These are phyloP conservation scores for Urocyon cinereoargenteus DNA, from an alignment of 2,797 vertebrate genomes.

Conservation along the genomic window DNA sequence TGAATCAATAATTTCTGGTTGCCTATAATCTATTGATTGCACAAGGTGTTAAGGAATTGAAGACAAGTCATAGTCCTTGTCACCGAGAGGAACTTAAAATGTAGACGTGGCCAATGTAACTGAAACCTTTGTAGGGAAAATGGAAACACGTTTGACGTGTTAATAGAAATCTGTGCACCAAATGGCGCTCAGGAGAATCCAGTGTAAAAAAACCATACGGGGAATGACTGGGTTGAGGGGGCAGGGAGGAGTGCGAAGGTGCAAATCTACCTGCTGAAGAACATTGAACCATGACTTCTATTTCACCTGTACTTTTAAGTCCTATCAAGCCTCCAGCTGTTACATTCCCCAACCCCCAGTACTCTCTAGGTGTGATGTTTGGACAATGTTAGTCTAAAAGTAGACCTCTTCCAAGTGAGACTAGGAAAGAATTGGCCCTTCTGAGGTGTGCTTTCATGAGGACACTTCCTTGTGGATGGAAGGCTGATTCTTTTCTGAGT, in stretches of 20 bases:
- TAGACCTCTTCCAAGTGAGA: neutral
- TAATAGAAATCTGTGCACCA: constrained; percentile 42
- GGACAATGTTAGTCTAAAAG: neutral
- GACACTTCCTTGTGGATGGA: neutral
- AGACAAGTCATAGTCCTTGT: neutral
- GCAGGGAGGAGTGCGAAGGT: no score
- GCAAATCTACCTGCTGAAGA: neutral
- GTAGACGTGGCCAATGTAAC: neutral
- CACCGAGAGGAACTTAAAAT: neutral
- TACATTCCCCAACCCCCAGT: neutral
- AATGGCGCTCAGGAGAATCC: constrained; percentile 26
- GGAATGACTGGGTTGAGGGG: neutral
- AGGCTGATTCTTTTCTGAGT: neutral
- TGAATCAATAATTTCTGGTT: neutral
- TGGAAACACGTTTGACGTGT: accelerated
- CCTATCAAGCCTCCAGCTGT: neutral
- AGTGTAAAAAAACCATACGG: neutral
- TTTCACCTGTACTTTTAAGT: neutral
- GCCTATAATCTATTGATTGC: neutral
- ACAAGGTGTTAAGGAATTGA: neutral
- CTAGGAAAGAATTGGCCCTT: accelerated
- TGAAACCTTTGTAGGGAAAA: neutral
- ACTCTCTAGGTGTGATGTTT: neutral
- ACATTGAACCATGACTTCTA: neutral
- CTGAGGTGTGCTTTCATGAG: neutral